Evolutionary conservation across 2,797 vertebrate genomes (phyloP).

Genomic region (Squalus acanthias): DNA sequence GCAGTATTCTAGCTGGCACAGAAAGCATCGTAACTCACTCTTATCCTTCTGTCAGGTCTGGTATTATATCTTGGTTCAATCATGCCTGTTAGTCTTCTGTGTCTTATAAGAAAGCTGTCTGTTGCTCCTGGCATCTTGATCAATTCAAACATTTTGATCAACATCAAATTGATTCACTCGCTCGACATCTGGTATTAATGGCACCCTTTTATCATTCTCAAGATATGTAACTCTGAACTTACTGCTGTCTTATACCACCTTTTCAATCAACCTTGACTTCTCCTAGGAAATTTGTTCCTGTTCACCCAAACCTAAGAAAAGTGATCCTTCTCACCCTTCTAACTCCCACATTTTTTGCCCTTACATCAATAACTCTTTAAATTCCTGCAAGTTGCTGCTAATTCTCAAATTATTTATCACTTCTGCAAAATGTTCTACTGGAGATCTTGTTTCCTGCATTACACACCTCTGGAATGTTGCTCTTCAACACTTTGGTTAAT

Average conservation of each 20-base stretch:
- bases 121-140: background rate
- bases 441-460: background rate
- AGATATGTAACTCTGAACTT: background rate
- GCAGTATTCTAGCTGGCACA: background rate
- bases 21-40: background rate
- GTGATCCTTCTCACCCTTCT: background rate
- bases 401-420: background rate
- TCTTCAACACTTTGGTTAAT: background rate
- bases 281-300: background rate
- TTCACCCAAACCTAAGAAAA: background rate
- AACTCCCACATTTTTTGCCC: background rate
- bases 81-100: background rate
- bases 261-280: background rate
- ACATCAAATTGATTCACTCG: background rate
- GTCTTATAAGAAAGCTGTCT: background rate
- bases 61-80: background rate
- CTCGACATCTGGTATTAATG: background rate
- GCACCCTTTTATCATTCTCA: background rate
- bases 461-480: background rate
- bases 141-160: background rate
- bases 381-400: background rate
- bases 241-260: background rate
- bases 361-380: background rate
- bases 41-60: background rate
- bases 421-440: background rate